A percentile compares a stretch with the other conserved stretches of the same genome.
Conservation (phyloP, 2,888 invertebrate species). For the Tanytarsus gracilentus region DNA sequence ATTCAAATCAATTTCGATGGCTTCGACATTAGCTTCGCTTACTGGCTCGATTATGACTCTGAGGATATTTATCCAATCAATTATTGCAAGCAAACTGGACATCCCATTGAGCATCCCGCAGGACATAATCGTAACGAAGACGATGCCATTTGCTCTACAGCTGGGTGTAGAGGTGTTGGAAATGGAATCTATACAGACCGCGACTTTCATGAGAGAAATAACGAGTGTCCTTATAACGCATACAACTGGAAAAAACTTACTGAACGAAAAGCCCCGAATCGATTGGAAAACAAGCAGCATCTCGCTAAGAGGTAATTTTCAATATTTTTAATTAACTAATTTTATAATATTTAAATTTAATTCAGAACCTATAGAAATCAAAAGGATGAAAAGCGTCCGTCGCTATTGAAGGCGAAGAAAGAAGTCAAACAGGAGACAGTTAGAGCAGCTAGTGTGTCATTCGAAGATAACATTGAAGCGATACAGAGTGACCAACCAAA, state of each 20-base stretch:
- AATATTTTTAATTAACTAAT: background rate
- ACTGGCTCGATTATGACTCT: conserved; percentile 85
- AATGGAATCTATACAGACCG: conserved; percentile 71
- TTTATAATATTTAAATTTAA: background rate
- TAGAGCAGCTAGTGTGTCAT: too few relatives aligned
- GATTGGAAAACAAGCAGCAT: too few relatives aligned
- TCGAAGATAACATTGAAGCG: too few relatives aligned
- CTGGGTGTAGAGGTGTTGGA: conserved; percentile 84
- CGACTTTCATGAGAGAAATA: conserved; percentile 60
- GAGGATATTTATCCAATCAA: conserved; percentile 85
- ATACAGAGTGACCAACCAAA: too few relatives aligned
- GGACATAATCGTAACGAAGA: conserved; percentile 46
- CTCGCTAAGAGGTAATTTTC: background rate
- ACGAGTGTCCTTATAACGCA: conserved; percentile 63
- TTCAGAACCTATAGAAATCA: too few relatives aligned
- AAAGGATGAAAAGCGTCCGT: too few relatives aligned
- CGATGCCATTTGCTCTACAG: conserved; percentile 59
- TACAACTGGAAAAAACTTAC: conserved; percentile 38
- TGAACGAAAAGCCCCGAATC: too few relatives aligned
- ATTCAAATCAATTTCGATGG: conserved; percentile 78
- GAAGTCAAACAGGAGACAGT: too few relatives aligned
- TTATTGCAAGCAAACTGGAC: conserved; percentile 84
- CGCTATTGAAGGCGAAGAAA: too few relatives aligned
- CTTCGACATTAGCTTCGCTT: conserved; percentile 74
- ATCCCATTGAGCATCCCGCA: conserved; percentile 57